phyloP scores from a whole-genome alignment of 2,113 vertebrate genomes.

The Circaetus cinerascens region DNA sequence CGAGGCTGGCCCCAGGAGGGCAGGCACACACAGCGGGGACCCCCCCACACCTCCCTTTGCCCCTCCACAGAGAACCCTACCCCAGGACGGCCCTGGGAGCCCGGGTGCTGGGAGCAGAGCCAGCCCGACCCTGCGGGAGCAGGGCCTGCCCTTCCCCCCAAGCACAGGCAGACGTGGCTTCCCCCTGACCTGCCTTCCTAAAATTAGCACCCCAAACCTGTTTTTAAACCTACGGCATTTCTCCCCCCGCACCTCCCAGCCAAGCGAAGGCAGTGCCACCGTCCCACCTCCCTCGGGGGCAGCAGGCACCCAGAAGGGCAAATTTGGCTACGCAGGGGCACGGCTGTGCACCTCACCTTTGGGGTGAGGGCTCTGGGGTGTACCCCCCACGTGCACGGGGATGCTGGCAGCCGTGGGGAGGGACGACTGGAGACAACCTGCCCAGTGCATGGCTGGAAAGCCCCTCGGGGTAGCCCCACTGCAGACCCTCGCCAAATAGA shows the following conservation, averaged over 20 bases:
- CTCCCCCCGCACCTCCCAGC: background rate
- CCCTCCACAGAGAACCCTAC: background rate
- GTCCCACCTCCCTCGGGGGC: background rate
- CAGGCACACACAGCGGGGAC: background rate
- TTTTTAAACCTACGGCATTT: background rate
- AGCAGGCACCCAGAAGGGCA: background rate
- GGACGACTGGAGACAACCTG: background rate
- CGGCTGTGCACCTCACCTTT: background rate
- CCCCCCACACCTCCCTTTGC: background rate
- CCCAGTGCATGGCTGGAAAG: background rate
- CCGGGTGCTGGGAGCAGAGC: background rate
- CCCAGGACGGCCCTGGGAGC: background rate
- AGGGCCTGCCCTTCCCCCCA: background rate
- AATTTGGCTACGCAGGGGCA: background rate
- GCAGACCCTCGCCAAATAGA: background rate
- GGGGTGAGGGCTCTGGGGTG: background rate
- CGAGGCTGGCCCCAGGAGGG: background rate
- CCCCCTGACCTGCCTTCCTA: background rate
- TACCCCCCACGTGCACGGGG: fast-evolving
- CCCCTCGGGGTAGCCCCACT: background rate
- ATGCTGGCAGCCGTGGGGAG: background rate
- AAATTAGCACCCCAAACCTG: constrained; percentile 6
- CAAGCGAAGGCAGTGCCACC: background rate
- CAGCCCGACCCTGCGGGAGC: background rate
- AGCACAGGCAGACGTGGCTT: background rate